phyloP scores from a whole-genome alignment of 2,113 vertebrate species.

The Gasterosteus aculeatus region DNA sequence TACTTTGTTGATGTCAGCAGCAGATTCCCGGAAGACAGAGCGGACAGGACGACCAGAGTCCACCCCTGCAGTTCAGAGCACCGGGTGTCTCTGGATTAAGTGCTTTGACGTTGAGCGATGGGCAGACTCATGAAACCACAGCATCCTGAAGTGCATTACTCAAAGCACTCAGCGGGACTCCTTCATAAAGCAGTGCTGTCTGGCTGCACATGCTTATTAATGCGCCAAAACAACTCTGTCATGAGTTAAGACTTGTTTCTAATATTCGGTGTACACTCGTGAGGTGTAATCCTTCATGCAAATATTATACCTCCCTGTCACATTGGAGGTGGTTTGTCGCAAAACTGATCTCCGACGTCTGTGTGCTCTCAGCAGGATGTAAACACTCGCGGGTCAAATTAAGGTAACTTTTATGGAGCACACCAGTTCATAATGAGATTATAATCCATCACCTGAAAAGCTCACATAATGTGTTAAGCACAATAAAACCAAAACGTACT shows the following conservation, averaged over 20 bases:
- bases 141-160: slow-evolving; percentile 41
- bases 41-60: slow-evolving; percentile 51
- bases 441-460: slow-evolving; percentile 36
- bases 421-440: slow-evolving; percentile 16
- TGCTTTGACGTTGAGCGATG: slow-evolving; percentile 45
- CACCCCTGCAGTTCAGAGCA: slow-evolving; percentile 53
- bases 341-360: slow-evolving; percentile 17
- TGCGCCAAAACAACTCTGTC: slow-evolving; percentile 21
- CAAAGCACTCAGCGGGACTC: slow-evolving; percentile 29
- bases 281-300: slow-evolving; percentile 20
- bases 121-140: slow-evolving; percentile 53
- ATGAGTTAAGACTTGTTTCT: slow-evolving; percentile 28
- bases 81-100: slow-evolving; percentile 41
- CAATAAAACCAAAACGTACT: slow-evolving; percentile 29
- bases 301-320: slow-evolving; percentile 3
- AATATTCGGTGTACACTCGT: slow-evolving; percentile 13
- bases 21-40: slow-evolving; percentile 41
- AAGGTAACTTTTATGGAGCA: slow-evolving; percentile 13
- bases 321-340: background rate
- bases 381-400: slow-evolving; percentile 25
- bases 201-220: slow-evolving; percentile 35
- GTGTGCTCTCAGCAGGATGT: slow-evolving; percentile 13
- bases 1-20: background rate
- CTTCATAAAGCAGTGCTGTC: slow-evolving; percentile 34
- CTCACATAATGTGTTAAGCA: slow-evolving; percentile 7